A percentile compares a stretch with the other conserved stretches of the same genome.
Conservation (phyloP, 2,888 invertebrate genomes). For the Sarcophaga variegata region DNA sequence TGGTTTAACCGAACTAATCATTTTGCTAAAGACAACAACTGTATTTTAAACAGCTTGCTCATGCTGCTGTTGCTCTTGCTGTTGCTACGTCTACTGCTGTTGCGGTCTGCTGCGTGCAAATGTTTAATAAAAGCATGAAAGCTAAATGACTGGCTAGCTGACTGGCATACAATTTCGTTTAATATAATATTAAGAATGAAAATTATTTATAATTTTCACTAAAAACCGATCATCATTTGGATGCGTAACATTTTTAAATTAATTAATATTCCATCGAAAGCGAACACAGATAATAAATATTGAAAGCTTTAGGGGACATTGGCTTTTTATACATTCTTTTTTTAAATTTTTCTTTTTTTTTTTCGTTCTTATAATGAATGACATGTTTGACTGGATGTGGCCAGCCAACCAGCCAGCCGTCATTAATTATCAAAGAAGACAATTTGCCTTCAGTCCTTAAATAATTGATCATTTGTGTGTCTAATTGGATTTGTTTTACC, state of each 20-base stretch:
- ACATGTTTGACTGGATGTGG: slow-evolving; percentile 23
- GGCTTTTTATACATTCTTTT: not conserved
- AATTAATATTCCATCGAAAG: slow-evolving; percentile 23
- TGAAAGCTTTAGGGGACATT: slow-evolving; percentile 19
- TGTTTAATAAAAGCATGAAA: slow-evolving; percentile 45
- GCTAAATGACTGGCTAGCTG: too few species aligned
- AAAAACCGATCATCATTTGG: slow-evolving; percentile 37
- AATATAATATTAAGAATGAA: slow-evolving; percentile 28
- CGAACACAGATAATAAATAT: not conserved
- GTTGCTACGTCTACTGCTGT: not conserved
- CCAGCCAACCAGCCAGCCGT: slow-evolving; percentile 3
- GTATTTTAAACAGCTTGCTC: slow-evolving; percentile 42
- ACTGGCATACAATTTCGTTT: slow-evolving; percentile 33
- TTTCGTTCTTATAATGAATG: slow-evolving; percentile 16
- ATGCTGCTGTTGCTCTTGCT: too few species aligned
- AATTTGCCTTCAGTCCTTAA: slow-evolving; percentile 45
- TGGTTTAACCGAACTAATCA: slow-evolving; percentile 60
- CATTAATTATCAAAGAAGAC: slow-evolving; percentile 52
- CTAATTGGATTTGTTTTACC: slow-evolving; percentile 64
- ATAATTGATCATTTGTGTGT: slow-evolving; percentile 65
- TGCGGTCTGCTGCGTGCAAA: slow-evolving; percentile 56
- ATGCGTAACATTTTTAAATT: slow-evolving; percentile 21
- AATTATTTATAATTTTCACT: slow-evolving; percentile 51
- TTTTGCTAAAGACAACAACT: slow-evolving; percentile 61
- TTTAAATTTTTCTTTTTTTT: not conserved